Base-by-base conservation (phyloP, 2,797 vertebrate genomes). In the Pantherophis vulpinus region DNA sequence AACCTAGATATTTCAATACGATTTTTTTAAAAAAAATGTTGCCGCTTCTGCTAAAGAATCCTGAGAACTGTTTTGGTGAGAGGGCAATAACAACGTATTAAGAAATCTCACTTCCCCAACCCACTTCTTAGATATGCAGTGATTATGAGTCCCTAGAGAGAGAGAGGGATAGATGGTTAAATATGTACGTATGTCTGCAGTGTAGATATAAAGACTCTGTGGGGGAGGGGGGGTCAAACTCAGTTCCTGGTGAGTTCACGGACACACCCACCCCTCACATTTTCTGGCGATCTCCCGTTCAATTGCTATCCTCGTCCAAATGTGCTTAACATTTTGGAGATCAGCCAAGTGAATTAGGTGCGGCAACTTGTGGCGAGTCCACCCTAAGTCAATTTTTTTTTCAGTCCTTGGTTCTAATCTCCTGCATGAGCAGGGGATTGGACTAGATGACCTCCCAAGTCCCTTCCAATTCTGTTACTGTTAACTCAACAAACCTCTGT, bases 401-500 rank as follows among this genome's bases (percentile, higher is more conserved):
- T 51, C 59, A 27, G 1, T 61, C 55, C 86, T 88, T 54, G 58
- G 16, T 23, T 4, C 55, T 16, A 54, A 54, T 54, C 51, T 54
- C 51, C 51, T 54, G 51, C 9, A 1, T 54, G 51, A 54, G 51
- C 51, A 10, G 9, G 51, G 8, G 51, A 9, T 54, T 54, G 9
- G 51, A 54, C 51, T 54, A 54, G 51, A 54, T 54, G 8, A 54
- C 9, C 51, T 9, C 51, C 51, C 10, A 54, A 9, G 51, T 54
- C 51, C 51, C 51, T 54, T 54, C 51, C 8, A 54, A 54, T 54
- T 54, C 9, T 54, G 51, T 54, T 54, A 54, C 51, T 54, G 51
- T 54, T 54, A 63, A 58, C 2, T 27, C 18, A 0, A 18, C 58
- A 86, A 63, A 25, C 11, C 59, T 2, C 0, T 25, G 0, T 0